These are phyloP conservation scores for Tribolium madens DNA, from an alignment of 1,140 invertebrate species.

Conservation along the genomic window DNA sequence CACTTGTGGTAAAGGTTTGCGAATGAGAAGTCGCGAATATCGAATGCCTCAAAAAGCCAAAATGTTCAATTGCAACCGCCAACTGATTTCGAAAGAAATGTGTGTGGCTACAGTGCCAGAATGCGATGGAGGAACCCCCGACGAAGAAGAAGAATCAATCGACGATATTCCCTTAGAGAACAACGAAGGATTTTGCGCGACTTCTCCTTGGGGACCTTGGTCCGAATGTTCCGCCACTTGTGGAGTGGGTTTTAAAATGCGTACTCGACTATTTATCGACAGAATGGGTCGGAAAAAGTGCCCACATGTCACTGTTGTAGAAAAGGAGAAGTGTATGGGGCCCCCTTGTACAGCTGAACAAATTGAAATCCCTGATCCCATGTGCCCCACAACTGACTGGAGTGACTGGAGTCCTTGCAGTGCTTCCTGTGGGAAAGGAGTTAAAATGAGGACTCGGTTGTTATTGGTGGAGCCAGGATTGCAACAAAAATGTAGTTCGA, in stretches of 20 bases:
- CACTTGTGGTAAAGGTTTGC: conserved; percentile 88
- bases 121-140: conserved; percentile 68
- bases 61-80: conserved; percentile 82
- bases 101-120: conserved; percentile 80
- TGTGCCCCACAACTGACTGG: conserved; percentile 78
- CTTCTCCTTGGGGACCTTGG: conserved; percentile 83
- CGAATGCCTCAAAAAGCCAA: conserved; percentile 81
- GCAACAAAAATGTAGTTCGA: conserved; percentile 71
- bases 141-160: conserved; percentile 52
- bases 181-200: conserved; percentile 74
- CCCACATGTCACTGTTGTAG: conserved; percentile 75
- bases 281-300: conserved; percentile 83
- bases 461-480: conserved; percentile 72
- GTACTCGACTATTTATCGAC: conserved; percentile 79
- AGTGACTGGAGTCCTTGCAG: conserved; percentile 81
- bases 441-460: conserved; percentile 78
- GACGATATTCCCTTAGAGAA: conserved; percentile 61
- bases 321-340: conserved; percentile 82
- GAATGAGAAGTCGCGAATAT: conserved; percentile 83
- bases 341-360: conserved; percentile 71
- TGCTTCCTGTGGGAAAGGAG: conserved; percentile 78
- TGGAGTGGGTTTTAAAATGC: conserved; percentile 81
- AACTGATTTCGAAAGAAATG: conserved; percentile 89
- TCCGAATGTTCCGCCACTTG: conserved; percentile 86
- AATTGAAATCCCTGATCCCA: conserved; percentile 70